Conservation (phyloP, 2,797 vertebrate genomes). For the Chelidonichthys spinosus region DNA sequence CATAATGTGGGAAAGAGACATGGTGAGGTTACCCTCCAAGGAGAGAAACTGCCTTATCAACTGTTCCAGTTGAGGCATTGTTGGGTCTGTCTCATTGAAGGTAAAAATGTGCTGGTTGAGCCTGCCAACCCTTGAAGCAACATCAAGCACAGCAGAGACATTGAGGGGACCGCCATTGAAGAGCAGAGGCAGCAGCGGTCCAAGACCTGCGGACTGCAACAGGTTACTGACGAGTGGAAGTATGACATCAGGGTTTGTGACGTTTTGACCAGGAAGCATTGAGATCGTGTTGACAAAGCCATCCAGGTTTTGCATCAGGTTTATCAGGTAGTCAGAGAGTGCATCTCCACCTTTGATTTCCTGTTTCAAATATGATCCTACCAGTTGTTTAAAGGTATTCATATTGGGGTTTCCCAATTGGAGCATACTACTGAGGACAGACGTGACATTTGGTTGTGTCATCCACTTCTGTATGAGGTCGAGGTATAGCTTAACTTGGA, state of each 20-base stretch:
- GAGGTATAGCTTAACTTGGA: conserved; percentile 69
- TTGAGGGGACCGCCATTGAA: conserved; percentile 37
- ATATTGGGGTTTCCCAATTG: conserved; percentile 70
- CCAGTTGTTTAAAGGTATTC: conserved; percentile 33
- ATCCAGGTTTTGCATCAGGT: conserved; percentile 64
- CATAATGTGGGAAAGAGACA: conserved; percentile 72
- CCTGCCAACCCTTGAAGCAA: conserved; percentile 57
- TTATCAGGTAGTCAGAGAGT: conserved; percentile 60
- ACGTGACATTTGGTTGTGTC: conserved; percentile 63
- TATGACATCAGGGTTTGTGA: conserved; percentile 55
- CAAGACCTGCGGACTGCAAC: conserved; percentile 69
- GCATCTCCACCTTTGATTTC: conserved; percentile 51
- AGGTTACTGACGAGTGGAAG: conserved; percentile 54
- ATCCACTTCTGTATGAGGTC: conserved; percentile 71
- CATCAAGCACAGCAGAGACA: conserved; percentile 55
- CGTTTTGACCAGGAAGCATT: conserved; percentile 49
- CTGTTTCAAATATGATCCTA: conserved; percentile 38
- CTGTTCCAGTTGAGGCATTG: conserved; percentile 69
- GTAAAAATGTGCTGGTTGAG: conserved; percentile 71
- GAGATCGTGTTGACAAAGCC: conserved; percentile 59
- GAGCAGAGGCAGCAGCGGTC: conserved; percentile 67
- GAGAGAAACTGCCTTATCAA: conserved; percentile 69
- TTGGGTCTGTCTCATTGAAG: conserved; percentile 64
- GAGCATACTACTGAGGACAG: conserved; percentile 64
- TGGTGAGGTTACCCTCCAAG: conserved; percentile 66